phyloP scores from a whole-genome alignment of 2,797 vertebrate genomes.

The Amniataba percoides region DNA sequence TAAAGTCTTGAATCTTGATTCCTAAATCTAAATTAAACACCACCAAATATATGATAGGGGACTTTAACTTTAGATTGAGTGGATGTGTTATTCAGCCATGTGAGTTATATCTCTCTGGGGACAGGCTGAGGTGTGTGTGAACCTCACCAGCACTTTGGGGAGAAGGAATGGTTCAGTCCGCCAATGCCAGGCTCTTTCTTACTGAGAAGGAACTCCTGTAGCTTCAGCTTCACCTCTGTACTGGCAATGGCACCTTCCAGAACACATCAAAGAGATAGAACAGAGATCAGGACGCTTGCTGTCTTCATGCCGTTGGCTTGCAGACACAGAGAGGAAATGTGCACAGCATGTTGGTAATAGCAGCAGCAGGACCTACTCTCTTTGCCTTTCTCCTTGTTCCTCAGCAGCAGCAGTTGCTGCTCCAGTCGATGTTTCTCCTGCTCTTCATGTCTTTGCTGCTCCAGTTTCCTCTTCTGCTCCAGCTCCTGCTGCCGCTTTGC shows the following conservation, averaged over 20 bases:
- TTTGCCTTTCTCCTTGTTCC: slow-evolving; percentile 84
- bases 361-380: slow-evolving; percentile 70
- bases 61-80: not conserved
- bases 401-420: slow-evolving; percentile 88
- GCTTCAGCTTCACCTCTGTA: slow-evolving; percentile 96
- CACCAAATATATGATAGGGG: not conserved
- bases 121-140: not conserved
- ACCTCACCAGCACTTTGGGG: slow-evolving; percentile 93
- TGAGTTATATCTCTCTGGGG: not conserved
- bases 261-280: slow-evolving; percentile 11
- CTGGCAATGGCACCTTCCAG: slow-evolving; percentile 94
- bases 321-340: not conserved
- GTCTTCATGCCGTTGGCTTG: not conserved
- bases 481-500: slow-evolving; percentile 94
- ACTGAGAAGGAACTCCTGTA: slow-evolving; percentile 96
- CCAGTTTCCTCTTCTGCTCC: slow-evolving; percentile 94
- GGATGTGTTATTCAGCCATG: not conserved
- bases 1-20: no score
- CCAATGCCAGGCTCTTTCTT: slow-evolving; percentile 92
- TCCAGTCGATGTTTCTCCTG: slow-evolving; percentile 94
- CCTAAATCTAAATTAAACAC: not conserved
- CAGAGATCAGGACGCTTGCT: slow-evolving; percentile 6
- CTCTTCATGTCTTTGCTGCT: slow-evolving; percentile 93
- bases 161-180: slow-evolving; percentile 94
- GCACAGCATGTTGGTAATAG: not conserved